Conservation (phyloP, 2,888 invertebrate genomes). For the Chesias legatella region DNA sequence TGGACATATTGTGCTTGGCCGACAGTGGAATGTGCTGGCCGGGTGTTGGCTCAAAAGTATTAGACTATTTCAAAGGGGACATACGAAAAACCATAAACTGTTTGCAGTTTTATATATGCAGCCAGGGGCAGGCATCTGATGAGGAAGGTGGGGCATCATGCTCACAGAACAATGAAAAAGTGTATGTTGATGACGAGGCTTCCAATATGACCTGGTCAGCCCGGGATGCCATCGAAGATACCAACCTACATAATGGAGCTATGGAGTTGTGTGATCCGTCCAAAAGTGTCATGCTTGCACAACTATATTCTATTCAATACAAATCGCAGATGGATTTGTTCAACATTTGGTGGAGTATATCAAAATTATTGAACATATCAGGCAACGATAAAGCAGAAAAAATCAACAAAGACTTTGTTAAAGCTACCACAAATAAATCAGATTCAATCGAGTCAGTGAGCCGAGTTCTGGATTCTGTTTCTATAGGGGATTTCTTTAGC, state of each 20-base stretch:
- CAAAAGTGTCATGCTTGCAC: slow-evolving; percentile 36
- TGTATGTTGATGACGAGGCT: slow-evolving; percentile 54
- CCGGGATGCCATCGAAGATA: slow-evolving; percentile 41
- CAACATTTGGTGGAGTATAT: slow-evolving; percentile 66
- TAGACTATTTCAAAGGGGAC: slow-evolving; percentile 84
- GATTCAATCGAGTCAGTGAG: slow-evolving; percentile 43
- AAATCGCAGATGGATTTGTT: slow-evolving; percentile 37
- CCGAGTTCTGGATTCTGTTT: slow-evolving; percentile 56
- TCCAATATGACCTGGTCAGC: slow-evolving; percentile 66
- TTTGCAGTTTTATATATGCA: slow-evolving; percentile 85
- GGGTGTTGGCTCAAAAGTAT: slow-evolving; percentile 70
- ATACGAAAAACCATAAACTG: slow-evolving; percentile 86
- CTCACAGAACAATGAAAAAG: slow-evolving; percentile 26
- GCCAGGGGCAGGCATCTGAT: slow-evolving; percentile 58
- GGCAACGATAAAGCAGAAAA: slow-evolving; percentile 4
- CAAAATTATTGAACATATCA: slow-evolving; percentile 37
- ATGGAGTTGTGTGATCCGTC: not conserved
- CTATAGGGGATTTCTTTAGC: slow-evolving; percentile 57
- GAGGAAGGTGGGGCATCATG: no score
- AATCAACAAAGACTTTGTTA: slow-evolving; percentile 27
- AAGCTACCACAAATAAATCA: slow-evolving; percentile 19
- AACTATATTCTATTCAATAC: slow-evolving; percentile 31
- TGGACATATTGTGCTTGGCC: slow-evolving; percentile 84
- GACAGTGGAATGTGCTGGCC: slow-evolving; percentile 81
- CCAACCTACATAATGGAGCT: slow-evolving; percentile 17